Evolutionary conservation across 2,888 invertebrate species (phyloP).

Genomic region (Nemurella pictetii): DNA sequence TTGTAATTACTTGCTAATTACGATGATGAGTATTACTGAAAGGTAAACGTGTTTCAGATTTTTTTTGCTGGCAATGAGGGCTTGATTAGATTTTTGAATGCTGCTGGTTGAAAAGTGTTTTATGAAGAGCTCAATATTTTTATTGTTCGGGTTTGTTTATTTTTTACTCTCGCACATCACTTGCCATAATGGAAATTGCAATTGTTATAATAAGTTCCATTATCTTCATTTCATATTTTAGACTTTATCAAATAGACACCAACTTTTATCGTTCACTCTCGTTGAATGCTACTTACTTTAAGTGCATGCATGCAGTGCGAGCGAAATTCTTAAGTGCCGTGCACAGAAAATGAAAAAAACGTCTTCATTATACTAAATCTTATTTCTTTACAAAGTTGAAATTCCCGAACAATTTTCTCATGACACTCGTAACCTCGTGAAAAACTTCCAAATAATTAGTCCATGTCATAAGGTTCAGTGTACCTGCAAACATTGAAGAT

Average conservation of each 20-base stretch:
- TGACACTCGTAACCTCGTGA: neutral
- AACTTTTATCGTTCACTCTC: neutral
- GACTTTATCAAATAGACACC: neutral
- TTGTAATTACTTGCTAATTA: neutral
- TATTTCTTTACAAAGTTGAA: neutral
- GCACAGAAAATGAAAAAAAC: neutral
- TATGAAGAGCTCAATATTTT: neutral
- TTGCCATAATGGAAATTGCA: neutral
- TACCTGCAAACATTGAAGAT: neutral
- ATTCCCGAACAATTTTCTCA: neutral
- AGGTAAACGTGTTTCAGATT: neutral
- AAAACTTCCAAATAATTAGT: neutral
- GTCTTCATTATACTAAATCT: neutral
- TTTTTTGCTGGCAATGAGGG: neutral
- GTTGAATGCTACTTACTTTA: neutral
- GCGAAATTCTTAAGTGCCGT: neutral
- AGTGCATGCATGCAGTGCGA: neutral
- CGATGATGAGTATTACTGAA: neutral
- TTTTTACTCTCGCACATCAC: neutral
- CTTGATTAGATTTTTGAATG: neutral
- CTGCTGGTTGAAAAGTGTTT: neutral
- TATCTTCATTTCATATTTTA: neutral
- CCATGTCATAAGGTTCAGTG: neutral
- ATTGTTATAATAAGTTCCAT: neutral
- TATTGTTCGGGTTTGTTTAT: neutral